Evolutionary conservation across 2,888 invertebrate genomes (phyloP).

Genomic region (Acrobasis repandana): DNA sequence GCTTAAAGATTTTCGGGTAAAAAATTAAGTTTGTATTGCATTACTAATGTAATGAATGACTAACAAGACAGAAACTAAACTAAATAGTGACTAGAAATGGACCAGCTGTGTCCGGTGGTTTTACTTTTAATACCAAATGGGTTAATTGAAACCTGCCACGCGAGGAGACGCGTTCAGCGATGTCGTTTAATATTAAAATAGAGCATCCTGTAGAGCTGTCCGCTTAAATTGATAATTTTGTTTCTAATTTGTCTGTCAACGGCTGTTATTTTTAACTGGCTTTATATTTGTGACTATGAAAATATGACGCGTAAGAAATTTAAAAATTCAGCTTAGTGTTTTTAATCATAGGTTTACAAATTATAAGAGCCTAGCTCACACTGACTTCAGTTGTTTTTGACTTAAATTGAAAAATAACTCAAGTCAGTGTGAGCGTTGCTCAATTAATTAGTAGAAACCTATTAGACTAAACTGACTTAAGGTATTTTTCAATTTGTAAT

Average conservation of each 20-base stretch:
- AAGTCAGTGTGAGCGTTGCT: too few relatives aligned
- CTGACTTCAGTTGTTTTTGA: too few relatives aligned
- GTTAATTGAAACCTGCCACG: slow-evolving; percentile 74
- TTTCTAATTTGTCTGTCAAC: slow-evolving; percentile 12
- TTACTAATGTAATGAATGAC: slow-evolving; percentile 81
- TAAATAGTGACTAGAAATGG: slow-evolving; percentile 75
- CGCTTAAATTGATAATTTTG: slow-evolving; percentile 4
- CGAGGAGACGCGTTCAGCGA: slow-evolving; percentile 56
- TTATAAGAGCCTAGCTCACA: too few relatives aligned
- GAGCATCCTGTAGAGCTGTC: slow-evolving; percentile 32
- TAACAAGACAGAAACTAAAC: slow-evolving; percentile 79
- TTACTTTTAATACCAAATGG: slow-evolving; percentile 79
- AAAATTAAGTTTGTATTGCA: slow-evolving; percentile 47
- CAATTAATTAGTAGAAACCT: too few relatives aligned
- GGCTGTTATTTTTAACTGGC: slow-evolving; percentile 4
- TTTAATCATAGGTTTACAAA: too few relatives aligned
- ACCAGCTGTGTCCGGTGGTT: slow-evolving; percentile 80
- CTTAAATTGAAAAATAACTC: too few relatives aligned
- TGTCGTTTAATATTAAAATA: slow-evolving; percentile 48
- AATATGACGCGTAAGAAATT: not conserved
- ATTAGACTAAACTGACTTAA: too few relatives aligned
- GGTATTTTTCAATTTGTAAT: too few relatives aligned
- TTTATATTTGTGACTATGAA: not conserved
- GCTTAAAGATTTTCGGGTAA: slow-evolving; percentile 9
- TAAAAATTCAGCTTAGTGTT: not conserved